A percentile compares a stretch with the other conserved stretches of the same genome.
phyloP scores from a whole-genome alignment of 2,797 vertebrate species.

The Galaxias olidus region DNA sequence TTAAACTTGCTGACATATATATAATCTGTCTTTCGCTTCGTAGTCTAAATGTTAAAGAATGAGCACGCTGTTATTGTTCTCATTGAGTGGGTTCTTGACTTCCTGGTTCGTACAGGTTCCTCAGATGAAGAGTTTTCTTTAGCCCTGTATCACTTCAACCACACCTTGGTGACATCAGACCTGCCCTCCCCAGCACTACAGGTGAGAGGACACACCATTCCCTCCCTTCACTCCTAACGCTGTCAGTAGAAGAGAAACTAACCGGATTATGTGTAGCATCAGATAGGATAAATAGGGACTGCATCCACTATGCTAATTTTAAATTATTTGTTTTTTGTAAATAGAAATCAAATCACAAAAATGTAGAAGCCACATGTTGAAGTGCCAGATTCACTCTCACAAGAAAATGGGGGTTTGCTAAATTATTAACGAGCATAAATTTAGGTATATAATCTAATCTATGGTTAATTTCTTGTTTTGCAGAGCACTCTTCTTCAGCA shows the following conservation, averaged over 20 bases:
- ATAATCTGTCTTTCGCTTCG: background rate
- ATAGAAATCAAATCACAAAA: too few species aligned
- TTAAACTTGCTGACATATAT: too few species aligned
- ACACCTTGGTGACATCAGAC: conserved; percentile 96
- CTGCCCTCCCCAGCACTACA: conserved; percentile 94
- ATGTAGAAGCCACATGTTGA: too few species aligned
- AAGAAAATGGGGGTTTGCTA: too few species aligned
- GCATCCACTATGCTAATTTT: too few species aligned
- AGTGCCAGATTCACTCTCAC: too few species aligned
- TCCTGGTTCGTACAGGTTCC: conserved; percentile 72
- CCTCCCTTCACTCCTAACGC: background rate
- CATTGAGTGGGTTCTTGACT: background rate
- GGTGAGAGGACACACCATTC: conserved; percentile 63
- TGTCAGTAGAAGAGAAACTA: too few species aligned
- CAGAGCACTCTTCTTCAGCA: conserved; percentile 95
- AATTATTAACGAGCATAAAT: background rate
- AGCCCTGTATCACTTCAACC: conserved; percentile 97
- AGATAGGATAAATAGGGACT: too few species aligned
- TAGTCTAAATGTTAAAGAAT: background rate
- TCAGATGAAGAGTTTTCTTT: conserved; percentile 96
- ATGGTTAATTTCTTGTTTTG: conserved; percentile 34
- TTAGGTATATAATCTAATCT: background rate
- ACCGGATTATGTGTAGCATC: too few species aligned
- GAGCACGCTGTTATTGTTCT: background rate
- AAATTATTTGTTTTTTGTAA: too few species aligned